These are phyloP conservation scores for Plectrocnemia conspersa DNA, from an alignment of 1,140 invertebrate genomes.

Conservation along the genomic window DNA sequence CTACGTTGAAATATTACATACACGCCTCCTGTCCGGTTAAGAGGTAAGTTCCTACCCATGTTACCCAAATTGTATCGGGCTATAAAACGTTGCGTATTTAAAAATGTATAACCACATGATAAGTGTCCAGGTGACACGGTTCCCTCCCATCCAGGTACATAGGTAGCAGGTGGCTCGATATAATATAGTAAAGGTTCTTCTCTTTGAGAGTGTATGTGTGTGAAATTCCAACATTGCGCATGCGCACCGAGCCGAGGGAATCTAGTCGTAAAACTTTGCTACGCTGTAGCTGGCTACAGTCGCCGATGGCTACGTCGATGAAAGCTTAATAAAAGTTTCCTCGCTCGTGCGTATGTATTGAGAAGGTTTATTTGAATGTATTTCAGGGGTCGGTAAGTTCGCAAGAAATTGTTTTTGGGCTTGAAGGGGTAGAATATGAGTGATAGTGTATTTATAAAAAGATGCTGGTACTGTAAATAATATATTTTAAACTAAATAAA, in stretches of 20 bases:
- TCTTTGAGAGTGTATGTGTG: background rate
- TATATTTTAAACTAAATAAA: no score
- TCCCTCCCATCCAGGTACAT: slow-evolving; percentile 6
- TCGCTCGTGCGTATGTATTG: slow-evolving; percentile 24
- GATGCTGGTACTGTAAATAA: no score
- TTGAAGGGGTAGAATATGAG: no score
- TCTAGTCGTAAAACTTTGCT: slow-evolving; percentile 30
- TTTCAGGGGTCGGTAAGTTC: slow-evolving; percentile 20
- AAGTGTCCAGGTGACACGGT: slow-evolving; percentile 16
- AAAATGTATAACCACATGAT: slow-evolving; percentile 7
- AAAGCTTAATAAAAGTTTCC: slow-evolving; percentile 35
- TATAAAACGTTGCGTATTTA: background rate
- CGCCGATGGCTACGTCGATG: slow-evolving; percentile 33
- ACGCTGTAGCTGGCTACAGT: slow-evolving; percentile 30
- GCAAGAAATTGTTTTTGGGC: no score
- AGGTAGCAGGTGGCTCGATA: slow-evolving; percentile 11
- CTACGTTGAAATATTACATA: no score
- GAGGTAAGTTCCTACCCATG: no score
- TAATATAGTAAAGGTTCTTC: no score
- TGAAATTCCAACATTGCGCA: slow-evolving; percentile 5
- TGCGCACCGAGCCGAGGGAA: slow-evolving; percentile 8
- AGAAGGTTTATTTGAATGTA: slow-evolving; percentile 23
- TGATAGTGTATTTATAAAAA: no score
- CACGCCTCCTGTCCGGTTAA: no score
- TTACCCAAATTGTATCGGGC: no score